Conservation (phyloP, 2,797 vertebrate species). For the Mareca strepera region DNA sequence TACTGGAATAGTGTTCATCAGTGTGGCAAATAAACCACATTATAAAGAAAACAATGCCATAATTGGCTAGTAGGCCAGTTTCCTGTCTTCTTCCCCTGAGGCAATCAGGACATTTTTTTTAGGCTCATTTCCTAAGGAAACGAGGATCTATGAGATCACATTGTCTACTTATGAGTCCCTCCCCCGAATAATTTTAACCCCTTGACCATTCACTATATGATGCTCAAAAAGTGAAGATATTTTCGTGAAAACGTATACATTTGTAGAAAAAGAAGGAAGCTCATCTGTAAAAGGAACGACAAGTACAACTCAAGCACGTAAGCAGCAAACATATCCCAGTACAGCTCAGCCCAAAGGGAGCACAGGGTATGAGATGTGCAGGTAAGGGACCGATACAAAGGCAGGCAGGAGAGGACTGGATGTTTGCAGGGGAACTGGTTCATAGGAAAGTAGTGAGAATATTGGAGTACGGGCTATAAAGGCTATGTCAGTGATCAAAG, state of each 20-base stretch:
- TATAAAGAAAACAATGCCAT: constrained; percentile 65
- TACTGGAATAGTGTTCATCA: neutral
- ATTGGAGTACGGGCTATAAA: constrained; percentile 27
- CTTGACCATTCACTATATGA: neutral
- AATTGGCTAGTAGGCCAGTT: constrained; percentile 57
- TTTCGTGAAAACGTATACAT: neutral
- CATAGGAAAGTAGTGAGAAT: constrained; percentile 26
- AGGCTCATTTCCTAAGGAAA: constrained; percentile 72
- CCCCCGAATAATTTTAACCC: constrained; percentile 40
- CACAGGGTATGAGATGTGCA: neutral
- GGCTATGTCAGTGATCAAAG: constrained; percentile 61
- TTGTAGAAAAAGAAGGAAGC: neutral
- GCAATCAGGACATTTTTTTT: constrained; percentile 36
- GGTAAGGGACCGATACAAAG: neutral
- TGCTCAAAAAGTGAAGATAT: neutral
- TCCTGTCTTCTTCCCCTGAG: constrained; percentile 68
- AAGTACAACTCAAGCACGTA: neutral
- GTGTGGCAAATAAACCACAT: constrained; percentile 36
- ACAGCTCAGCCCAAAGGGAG: neutral
- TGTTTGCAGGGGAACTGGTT: neutral
- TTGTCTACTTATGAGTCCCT: constrained; percentile 33
- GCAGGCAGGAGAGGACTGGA: neutral
- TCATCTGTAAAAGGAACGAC: neutral
- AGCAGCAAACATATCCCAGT: neutral
- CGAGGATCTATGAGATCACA: constrained; percentile 44